Evolutionary conservation across 2,888 invertebrate species (phyloP), one percentile per base, ranked within the genome.

Genomic region (Syrphus vitripennis): DNA sequence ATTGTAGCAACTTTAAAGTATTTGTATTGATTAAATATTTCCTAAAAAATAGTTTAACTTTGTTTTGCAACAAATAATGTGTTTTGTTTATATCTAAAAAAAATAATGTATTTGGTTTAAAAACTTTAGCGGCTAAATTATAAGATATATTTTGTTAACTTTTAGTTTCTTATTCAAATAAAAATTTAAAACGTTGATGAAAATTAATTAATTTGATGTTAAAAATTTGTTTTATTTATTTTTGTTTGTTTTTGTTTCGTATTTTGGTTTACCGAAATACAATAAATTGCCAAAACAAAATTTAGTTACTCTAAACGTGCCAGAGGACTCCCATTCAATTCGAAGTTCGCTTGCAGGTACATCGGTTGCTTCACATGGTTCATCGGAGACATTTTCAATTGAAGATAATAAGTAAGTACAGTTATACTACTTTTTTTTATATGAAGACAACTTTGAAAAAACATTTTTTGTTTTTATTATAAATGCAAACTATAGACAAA

Each of bases 321-420:
- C 92, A 89, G 92, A 92, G 90, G 92, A 92, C 89, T 88, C 91
- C 88, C 91, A 92, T 88, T 92, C 92, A 90, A 90, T 92, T 89
- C 90, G 92, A 90, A 92, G 92, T 91, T 92, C 92, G 90, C 91
- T 92, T 91, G 92, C 92, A 90, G 92, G 92, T 91, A 92, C 92
- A 88, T 92, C 92, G 88, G 90, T 92, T 89, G 92, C 92, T 88
- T 92, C 92, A 87, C 91, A 91, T 87, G 92, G 91, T 77, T 92
- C 92, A 80, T 91, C 91, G 88, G 92, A 92, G 88, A 92, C 92
- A 55, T 91, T 92, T 90, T 92, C 92, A 57, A 80, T 92, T 89
- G 92, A 92, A 88, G 92, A 92, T 89, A 92, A 91, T 90, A 92
- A 92, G 92, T 92, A 88, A 90, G 90, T 89, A 40, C 14, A 37